Conservation (phyloP, 1,140 invertebrate species). For the Lucilia cuprina region DNA sequence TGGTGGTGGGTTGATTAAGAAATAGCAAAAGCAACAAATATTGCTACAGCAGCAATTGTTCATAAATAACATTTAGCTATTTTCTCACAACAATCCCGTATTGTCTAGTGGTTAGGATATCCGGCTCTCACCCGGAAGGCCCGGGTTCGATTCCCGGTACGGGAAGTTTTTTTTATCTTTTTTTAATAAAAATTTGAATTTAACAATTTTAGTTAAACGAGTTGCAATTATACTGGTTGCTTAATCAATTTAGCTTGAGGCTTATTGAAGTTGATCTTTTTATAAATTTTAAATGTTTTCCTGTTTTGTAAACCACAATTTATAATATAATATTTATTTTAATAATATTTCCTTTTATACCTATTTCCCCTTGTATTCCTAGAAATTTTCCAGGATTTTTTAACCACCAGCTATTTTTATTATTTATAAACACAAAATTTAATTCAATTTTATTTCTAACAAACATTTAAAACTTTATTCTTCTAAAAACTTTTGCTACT, state of each 20-base stretch:
- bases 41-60: background rate
- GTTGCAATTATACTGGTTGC: too few species aligned
- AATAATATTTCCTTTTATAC: too few species aligned
- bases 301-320: too few species aligned
- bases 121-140: conserved; percentile 84
- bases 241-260: background rate
- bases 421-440: conserved; percentile 16
- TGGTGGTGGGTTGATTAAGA: background rate
- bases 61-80: background rate
- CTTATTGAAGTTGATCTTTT: background rate
- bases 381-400: background rate
- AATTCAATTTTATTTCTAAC: background rate
- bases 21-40: background rate
- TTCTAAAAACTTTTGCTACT: background rate
- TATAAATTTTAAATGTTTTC: too few species aligned
- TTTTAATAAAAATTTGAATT: background rate
- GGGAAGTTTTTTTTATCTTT: conserved; percentile 63
- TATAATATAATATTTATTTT: background rate
- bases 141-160: conserved; percentile 86
- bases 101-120: conserved; percentile 85
- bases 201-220: background rate
- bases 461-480: background rate
- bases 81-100: conserved; percentile 62
- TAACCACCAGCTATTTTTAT: background rate
- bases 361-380: background rate